These are phyloP conservation scores for Drosophila crucigera DNA, from an alignment of 2,888 invertebrate genomes.

Conservation along the genomic window DNA sequence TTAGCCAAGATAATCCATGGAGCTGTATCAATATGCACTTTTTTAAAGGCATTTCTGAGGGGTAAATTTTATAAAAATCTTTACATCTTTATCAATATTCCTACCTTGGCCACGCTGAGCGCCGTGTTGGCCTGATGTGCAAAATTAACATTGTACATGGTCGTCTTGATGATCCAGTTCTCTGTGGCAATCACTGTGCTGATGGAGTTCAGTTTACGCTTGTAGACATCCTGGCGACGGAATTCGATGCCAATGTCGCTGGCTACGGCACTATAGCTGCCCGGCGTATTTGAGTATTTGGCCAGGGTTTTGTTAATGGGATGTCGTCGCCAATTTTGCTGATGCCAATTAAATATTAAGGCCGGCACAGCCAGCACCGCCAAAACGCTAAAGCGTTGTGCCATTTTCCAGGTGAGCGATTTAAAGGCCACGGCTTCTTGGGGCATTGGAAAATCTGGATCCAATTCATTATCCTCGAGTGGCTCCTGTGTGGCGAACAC, in stretches of 20 bases:
- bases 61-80: not conserved
- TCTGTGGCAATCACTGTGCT: constrained; percentile 91
- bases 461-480: constrained; percentile 70
- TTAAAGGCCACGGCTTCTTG: constrained; percentile 82
- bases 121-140: constrained; percentile 93
- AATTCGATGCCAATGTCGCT: constrained; percentile 80
- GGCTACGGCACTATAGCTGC: constrained; percentile 83
- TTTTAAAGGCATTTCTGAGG: not conserved
- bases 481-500: constrained; percentile 71
- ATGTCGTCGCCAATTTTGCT: constrained; percentile 89
- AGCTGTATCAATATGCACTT: not conserved
- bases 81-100: not conserved
- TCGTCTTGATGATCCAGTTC: constrained; percentile 94
- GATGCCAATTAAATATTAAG: constrained; percentile 88
- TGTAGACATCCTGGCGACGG: constrained; percentile 89
- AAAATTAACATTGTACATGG: constrained; percentile 90
- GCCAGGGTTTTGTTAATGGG: constrained; percentile 90
- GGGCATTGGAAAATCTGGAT: constrained; percentile 81
- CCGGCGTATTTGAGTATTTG: constrained; percentile 88
- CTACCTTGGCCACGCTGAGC: constrained; percentile 89
- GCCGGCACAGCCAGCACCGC: constrained; percentile 80
- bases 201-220: constrained; percentile 89
- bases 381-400: constrained; percentile 83
- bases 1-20: not conserved
- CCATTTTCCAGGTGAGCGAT: constrained; percentile 82